Conservation (phyloP, 1,140 invertebrate genomes). For the Pissodes strobi region DNA sequence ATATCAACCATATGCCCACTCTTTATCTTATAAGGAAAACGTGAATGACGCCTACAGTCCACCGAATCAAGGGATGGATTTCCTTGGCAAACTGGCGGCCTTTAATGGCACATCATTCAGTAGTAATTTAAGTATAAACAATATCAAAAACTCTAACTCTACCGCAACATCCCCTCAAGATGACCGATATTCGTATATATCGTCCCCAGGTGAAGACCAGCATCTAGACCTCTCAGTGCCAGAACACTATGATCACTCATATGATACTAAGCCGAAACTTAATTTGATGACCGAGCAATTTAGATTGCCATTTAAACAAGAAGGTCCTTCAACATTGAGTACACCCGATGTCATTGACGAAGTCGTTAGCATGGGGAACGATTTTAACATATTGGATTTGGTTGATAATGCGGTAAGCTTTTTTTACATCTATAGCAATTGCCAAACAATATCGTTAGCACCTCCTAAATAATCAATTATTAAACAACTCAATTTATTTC, state of each 20-base stretch:
- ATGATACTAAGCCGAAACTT: not conserved
- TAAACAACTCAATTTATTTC: too few relatives aligned
- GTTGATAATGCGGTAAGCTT: constrained; percentile 38
- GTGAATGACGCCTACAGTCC: not conserved
- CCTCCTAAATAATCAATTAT: too few relatives aligned
- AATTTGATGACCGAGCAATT: constrained; percentile 12
- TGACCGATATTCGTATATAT: constrained; percentile 26
- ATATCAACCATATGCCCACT: constrained; percentile 13
- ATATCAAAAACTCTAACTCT: constrained; percentile 23
- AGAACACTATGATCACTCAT: not conserved
- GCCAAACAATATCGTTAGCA: too few relatives aligned
- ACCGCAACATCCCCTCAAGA: constrained; percentile 24
- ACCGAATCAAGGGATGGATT: not conserved
- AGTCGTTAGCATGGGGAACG: constrained; percentile 38
- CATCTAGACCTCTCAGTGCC: not conserved
- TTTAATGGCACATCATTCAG: not conserved
- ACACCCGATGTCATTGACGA: constrained; percentile 49
- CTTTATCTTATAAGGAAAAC: not conserved
- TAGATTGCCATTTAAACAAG: constrained; percentile 17
- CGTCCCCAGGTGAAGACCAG: constrained; percentile 17
- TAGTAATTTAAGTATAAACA: constrained; percentile 22
- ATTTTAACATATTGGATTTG: constrained; percentile 48
- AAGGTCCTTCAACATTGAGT: constrained; percentile 31
- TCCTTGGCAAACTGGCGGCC: not conserved
- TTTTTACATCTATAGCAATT: too few relatives aligned